Conservation (phyloP, 23 tunicate genomes). For the Trididemnum clinides region DNA sequence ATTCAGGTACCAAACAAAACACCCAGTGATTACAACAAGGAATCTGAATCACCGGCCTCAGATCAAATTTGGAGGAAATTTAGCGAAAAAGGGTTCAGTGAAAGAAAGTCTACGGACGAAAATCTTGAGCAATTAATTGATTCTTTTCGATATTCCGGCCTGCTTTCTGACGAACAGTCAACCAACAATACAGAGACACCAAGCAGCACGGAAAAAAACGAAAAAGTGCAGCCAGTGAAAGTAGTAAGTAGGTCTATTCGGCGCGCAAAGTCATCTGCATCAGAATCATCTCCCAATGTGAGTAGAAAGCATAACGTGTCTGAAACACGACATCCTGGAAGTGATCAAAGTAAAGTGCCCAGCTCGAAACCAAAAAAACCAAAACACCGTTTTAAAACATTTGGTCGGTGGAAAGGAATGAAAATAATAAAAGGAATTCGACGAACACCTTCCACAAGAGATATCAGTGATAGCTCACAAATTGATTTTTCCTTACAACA, state of each 20-base stretch:
- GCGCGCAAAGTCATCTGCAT: neutral
- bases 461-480: too few relatives aligned
- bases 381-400: conserved; percentile 19
- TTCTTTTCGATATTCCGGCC: conserved; percentile 11
- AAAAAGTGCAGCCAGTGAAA: neutral
- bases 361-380: conserved; percentile 1
- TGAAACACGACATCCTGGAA: neutral
- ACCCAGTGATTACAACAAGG: too few relatives aligned
- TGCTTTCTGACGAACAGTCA: conserved; percentile 4
- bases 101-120: neutral
- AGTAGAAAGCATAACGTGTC: conserved; percentile 1
- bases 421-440: conserved; percentile 31
- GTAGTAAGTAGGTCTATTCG: neutral
- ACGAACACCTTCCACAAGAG: neutral
- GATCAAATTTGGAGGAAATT: conserved; percentile 28
- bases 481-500: neutral
- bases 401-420: neutral
- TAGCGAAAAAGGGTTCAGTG: conserved; percentile 29
- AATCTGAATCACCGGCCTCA: neutral
- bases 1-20: too few relatives aligned
- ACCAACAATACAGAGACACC: neutral
- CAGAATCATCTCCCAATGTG: neutral
- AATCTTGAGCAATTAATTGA: conserved; percentile 16
- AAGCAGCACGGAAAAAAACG: neutral
- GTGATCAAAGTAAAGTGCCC: neutral